These are phyloP conservation scores for Serrognathus titanus DNA, from an alignment of 2,888 invertebrate species.

Conservation along the genomic window DNA sequence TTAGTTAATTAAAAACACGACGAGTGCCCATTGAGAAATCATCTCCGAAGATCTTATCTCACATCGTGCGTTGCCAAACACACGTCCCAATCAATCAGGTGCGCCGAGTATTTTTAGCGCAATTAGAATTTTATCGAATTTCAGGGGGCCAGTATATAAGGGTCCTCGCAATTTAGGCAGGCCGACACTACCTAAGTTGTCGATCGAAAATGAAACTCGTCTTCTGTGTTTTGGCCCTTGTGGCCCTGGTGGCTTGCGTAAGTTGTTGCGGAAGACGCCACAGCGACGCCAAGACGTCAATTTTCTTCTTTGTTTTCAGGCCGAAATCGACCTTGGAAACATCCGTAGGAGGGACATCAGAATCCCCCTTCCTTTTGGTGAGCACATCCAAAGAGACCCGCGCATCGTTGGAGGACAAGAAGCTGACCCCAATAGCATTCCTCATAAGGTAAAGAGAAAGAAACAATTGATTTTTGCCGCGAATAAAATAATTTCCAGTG, in stretches of 20 bases:
- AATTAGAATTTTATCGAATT: too few species aligned
- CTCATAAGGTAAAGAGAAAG: slow-evolving; percentile 22
- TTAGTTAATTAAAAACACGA: too few species aligned
- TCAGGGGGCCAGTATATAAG: too few species aligned
- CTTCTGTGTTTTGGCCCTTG: not conserved
- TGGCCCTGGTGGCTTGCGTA: not conserved
- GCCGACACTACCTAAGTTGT: too few species aligned
- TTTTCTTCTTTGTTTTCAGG: not conserved
- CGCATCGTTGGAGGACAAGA: slow-evolving; percentile 28
- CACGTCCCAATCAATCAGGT: too few species aligned
- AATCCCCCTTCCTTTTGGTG: not conserved
- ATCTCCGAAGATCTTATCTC: too few species aligned
- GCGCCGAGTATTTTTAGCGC: too few species aligned
- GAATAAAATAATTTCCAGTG: not conserved
- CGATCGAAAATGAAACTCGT: not conserved
- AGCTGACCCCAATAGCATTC: slow-evolving; percentile 25
- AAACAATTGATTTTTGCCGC: not conserved
- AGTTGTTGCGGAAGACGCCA: not conserved
- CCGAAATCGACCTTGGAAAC: not conserved
- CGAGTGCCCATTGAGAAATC: too few species aligned
- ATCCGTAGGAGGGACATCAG: not conserved
- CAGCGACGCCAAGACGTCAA: not conserved
- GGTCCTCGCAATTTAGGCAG: too few species aligned
- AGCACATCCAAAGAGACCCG: not conserved
- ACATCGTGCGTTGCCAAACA: too few species aligned